Conservation (phyloP, 2,888 invertebrate species). For the Fissipunctia ypsillon region DNA sequence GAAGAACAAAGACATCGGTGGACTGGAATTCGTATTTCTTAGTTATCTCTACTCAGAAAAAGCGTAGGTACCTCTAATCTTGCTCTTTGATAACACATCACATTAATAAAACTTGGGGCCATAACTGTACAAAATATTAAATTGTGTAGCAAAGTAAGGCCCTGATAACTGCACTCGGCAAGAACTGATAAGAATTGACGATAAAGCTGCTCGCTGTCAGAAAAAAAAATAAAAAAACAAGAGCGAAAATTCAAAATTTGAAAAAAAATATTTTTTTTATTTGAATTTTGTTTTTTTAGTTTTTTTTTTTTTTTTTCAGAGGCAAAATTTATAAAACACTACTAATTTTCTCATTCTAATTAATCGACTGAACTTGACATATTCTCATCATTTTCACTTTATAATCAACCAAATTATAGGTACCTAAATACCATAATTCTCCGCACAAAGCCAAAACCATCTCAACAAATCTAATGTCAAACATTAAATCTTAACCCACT, state of each 20-base stretch:
- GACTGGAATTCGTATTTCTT: neutral
- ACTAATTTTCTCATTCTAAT: neutral
- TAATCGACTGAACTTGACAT: neutral
- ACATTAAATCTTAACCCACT: conserved; percentile 63
- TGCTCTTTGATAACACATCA: neutral
- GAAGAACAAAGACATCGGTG: neutral
- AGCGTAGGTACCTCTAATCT: neutral
- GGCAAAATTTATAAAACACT: too few relatives aligned
- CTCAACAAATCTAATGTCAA: conserved; percentile 45
- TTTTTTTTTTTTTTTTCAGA: too few relatives aligned
- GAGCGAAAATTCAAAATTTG: too few relatives aligned
- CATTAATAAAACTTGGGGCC: too few relatives aligned
- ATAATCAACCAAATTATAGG: neutral
- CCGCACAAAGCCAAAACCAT: conserved; percentile 25
- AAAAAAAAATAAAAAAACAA: too few relatives aligned
- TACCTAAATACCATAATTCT: conserved; percentile 6
- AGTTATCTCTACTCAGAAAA: neutral
- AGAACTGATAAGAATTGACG: neutral
- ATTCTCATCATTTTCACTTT: neutral
- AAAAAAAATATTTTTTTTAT: too few relatives aligned
- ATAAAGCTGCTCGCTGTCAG: too few relatives aligned
- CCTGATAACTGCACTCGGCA: neutral
- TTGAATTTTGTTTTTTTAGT: too few relatives aligned
- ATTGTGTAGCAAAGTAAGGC: neutral
- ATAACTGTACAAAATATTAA: neutral